A percentile compares a stretch with the other conserved stretches of the same genome.
phyloP scores from a whole-genome alignment of 1,140 invertebrate genomes.

The Saxidomus purpurata region DNA sequence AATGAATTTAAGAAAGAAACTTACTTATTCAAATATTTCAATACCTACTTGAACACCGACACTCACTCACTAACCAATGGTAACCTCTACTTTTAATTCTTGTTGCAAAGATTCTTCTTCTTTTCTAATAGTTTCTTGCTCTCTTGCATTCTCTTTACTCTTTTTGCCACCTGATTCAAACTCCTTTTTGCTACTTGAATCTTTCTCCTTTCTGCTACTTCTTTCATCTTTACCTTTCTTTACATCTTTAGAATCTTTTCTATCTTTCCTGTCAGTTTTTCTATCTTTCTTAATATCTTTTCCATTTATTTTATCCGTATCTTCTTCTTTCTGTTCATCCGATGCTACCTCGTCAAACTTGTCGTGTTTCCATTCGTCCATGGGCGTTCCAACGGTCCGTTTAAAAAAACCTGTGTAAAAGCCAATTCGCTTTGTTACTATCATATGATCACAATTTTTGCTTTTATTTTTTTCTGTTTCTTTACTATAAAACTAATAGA shows the following conservation, averaged over 20 bases:
- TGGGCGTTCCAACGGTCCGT: background rate
- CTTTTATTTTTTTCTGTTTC: too few relatives aligned
- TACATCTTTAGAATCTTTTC: background rate
- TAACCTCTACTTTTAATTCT: constrained; percentile 31
- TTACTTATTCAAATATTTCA: too few relatives aligned
- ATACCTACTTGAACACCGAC: too few relatives aligned
- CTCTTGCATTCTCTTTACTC: background rate
- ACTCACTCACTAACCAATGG: background rate
- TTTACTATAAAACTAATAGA: too few relatives aligned
- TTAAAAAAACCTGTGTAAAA: constrained; percentile 22
- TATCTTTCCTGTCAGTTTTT: constrained; percentile 7
- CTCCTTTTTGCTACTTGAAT: constrained; percentile 19
- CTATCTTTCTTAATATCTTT: constrained; percentile 1
- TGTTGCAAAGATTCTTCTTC: constrained; percentile 9
- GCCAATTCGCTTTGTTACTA: too few relatives aligned
- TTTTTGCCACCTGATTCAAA: background rate
- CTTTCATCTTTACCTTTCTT: constrained; percentile 10
- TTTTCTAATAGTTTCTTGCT: constrained; percentile 2
- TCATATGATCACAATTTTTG: too few relatives aligned
- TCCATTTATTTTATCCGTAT: background rate
- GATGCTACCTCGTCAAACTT: constrained; percentile 55
- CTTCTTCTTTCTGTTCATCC: constrained; percentile 25
- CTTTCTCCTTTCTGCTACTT: constrained; percentile 17
- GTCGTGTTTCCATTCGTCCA: constrained; percentile 63
- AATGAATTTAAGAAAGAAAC: too few relatives aligned